phyloP scores from a whole-genome alignment of 2,113 vertebrate genomes.

The Pitta sordida region DNA sequence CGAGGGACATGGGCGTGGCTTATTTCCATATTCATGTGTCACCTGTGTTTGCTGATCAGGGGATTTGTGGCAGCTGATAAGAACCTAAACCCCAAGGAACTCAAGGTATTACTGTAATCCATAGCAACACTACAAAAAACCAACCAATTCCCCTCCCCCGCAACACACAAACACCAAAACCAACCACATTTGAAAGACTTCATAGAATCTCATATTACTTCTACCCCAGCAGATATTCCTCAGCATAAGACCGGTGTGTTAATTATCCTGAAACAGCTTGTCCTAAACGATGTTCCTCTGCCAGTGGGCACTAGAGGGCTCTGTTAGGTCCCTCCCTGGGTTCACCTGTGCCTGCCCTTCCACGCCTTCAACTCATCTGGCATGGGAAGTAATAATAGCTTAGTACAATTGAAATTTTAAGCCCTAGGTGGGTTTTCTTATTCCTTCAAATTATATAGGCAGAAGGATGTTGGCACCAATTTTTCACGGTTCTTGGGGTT shows the following conservation, averaged over 20 bases:
- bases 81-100: too few species aligned
- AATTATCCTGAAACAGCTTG: too few species aligned
- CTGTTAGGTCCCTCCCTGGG: background rate
- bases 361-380: background rate
- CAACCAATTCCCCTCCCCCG: too few species aligned
- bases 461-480: background rate
- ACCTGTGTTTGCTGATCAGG: too few species aligned
- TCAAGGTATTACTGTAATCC: too few species aligned
- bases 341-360: background rate
- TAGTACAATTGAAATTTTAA: background rate
- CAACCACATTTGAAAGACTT: background rate
- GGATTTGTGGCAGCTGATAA: too few species aligned
- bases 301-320: background rate
- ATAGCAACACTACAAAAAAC: too few species aligned
- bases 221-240: background rate
- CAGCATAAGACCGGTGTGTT: background rate
- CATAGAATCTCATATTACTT: background rate
- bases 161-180: background rate
- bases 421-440: background rate
- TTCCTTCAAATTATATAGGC: background rate
- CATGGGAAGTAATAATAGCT: background rate
- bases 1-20: too few species aligned
- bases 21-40: too few species aligned
- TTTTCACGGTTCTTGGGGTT: background rate
- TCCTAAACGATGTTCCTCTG: background rate